Conservation (phyloP, 2,797 vertebrate species). For the Triplophysa yarkandensis region DNA sequence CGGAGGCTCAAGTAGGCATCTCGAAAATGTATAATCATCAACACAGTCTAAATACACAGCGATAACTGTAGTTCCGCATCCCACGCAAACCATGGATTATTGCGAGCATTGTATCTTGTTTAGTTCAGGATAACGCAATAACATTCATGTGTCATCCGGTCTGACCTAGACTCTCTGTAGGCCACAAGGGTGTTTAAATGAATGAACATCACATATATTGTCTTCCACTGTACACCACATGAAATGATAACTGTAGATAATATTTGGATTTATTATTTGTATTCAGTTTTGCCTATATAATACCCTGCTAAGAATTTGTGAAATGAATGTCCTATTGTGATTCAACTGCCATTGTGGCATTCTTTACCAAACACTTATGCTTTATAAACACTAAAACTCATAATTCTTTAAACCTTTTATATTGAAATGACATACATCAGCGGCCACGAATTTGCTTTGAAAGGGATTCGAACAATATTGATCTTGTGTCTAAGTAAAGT, state of each 20-base stretch:
- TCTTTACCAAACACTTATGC: too few species aligned
- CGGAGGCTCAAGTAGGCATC: conserved; percentile 44
- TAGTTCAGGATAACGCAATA: not conserved
- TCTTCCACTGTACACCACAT: not conserved
- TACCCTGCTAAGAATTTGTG: too few species aligned
- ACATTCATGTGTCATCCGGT: not conserved
- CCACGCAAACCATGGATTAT: not conserved
- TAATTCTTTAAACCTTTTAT: too few species aligned
- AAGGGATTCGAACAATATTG: too few species aligned
- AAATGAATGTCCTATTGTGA: too few species aligned
- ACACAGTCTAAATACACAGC: not conserved
- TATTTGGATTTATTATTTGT: too few species aligned
- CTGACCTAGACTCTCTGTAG: not conserved
- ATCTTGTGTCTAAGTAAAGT: too few species aligned
- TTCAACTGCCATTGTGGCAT: too few species aligned
- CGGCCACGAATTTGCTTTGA: too few species aligned
- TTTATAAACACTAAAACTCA: too few species aligned
- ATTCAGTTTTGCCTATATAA: too few species aligned
- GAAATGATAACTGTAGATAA: not conserved
- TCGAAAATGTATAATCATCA: conserved; percentile 4
- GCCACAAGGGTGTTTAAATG: not conserved
- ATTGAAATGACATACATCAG: too few species aligned
- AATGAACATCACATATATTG: not conserved
- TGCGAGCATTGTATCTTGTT: not conserved
- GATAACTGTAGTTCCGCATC: conserved; percentile 5